These are phyloP conservation scores for Mus spretus DNA, from an alignment of 2,797 vertebrate species.

Conservation along the genomic window DNA sequence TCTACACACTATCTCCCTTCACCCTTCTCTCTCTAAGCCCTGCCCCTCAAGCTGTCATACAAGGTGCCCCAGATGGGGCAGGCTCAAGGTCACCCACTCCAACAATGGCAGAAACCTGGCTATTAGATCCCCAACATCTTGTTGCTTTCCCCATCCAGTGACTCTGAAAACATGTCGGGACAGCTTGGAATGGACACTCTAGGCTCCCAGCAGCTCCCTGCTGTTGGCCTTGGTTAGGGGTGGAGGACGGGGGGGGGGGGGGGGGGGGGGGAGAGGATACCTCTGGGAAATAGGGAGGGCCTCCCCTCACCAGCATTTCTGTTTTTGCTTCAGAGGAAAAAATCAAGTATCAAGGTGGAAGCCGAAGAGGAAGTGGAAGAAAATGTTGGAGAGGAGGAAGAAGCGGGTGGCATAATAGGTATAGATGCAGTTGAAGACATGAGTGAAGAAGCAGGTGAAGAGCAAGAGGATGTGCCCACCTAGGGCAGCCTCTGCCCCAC, in stretches of 20 bases:
- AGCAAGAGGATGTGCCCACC: accelerated
- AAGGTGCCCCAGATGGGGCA: not conserved
- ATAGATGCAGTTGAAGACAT: not conserved
- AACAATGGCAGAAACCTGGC: not conserved
- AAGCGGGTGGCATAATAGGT: accelerated
- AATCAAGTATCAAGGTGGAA: accelerated
- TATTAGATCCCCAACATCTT: too few species aligned
- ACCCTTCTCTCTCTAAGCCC: not conserved
- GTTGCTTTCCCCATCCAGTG: accelerated
- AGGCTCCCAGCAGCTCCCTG: not conserved
- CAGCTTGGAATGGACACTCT: accelerated
- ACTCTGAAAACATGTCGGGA: not conserved
- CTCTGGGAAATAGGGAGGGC: not conserved
- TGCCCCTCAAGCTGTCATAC: not conserved
- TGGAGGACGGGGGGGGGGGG: too few species aligned
- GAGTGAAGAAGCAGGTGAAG: accelerated
- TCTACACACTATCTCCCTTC: accelerated
- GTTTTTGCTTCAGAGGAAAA: not conserved
- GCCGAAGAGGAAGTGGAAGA: not conserved
- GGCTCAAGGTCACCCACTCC: not conserved
- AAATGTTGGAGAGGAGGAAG: accelerated
- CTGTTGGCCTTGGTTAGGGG: not conserved
- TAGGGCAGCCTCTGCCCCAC: not conserved
- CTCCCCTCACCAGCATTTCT: not conserved
- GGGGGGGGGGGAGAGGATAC: too few species aligned